Conservation (phyloP, 2,113 vertebrate genomes). For the Nothocercus nigrocapillus region DNA sequence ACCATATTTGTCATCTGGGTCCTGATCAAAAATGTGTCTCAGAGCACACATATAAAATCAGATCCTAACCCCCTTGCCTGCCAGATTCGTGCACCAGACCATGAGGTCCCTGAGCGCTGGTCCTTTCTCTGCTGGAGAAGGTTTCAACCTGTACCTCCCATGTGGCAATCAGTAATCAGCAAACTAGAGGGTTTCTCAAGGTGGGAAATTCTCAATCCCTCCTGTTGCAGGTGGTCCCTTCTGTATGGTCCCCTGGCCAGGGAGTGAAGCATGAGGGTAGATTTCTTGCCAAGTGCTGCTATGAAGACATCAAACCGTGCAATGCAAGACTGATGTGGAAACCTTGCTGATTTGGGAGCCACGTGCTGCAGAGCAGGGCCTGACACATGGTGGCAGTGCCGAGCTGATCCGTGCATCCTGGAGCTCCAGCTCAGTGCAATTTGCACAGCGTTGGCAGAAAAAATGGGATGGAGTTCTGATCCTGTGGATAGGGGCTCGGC, state of each 20-base stretch:
- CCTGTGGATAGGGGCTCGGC: not conserved
- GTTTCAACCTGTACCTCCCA: not conserved
- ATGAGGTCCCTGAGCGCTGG: rapidly evolving
- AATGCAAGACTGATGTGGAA: rapidly evolving
- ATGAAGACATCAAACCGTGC: rapidly evolving
- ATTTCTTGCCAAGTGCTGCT: rapidly evolving
- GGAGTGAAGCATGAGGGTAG: too few species aligned
- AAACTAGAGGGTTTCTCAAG: not conserved
- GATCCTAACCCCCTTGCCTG: not conserved
- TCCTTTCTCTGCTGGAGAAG: not conserved
- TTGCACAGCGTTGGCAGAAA: not conserved
- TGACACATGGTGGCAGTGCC: not conserved
- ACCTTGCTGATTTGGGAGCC: rapidly evolving
- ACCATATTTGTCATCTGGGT: not conserved
- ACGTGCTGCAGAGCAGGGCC: rapidly evolving
- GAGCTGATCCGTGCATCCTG: rapidly evolving
- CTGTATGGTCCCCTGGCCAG: rapidly evolving
- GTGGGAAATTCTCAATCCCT: not conserved
- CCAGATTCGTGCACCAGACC: not conserved
- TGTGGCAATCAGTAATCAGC: rapidly evolving
- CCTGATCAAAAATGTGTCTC: not conserved
- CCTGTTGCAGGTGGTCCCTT: not conserved
- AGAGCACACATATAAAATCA: not conserved
- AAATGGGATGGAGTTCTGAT: rapidly evolving
- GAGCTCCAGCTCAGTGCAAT: too few species aligned